Evolutionary conservation across 2,113 vertebrate genomes (phyloP).

Genomic region (Pollachius pollachius): DNA sequence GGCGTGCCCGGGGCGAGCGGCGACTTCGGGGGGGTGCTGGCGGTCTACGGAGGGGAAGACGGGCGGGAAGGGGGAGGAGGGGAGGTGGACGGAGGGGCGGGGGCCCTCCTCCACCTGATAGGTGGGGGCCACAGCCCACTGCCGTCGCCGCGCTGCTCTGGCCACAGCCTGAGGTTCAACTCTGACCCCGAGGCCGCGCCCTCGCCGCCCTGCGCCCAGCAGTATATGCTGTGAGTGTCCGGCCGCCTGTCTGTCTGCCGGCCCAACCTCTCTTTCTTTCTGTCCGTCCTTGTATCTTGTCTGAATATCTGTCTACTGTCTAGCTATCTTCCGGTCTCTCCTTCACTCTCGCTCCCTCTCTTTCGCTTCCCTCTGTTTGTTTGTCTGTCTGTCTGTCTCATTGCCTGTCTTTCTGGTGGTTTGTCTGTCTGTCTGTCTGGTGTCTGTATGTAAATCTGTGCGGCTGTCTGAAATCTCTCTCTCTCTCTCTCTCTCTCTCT

Average conservation of each 20-base stretch:
- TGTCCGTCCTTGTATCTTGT: not conserved
- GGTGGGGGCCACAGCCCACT: slow-evolving; percentile 85
- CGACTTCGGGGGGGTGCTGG: not conserved
- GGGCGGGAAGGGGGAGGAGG: slow-evolving; percentile 4
- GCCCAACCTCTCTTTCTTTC: not conserved
- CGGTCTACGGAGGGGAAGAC: slow-evolving; percentile 8
- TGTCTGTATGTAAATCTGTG: not conserved
- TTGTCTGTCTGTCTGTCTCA: not conserved
- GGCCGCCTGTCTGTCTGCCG: slow-evolving; percentile 17
- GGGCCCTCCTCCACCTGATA: slow-evolving; percentile 83
- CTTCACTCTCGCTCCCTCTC: not conserved
- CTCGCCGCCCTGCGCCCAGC: slow-evolving; percentile 89
- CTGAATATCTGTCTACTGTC: not conserved
- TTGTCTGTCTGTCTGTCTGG: not conserved
- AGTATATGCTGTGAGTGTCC: slow-evolving; percentile 84
- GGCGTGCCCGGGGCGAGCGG: slow-evolving; percentile 35
- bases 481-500: not conserved
- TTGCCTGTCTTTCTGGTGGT: not conserved
- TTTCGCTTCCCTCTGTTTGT: not conserved
- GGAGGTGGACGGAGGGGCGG: slow-evolving; percentile 49
- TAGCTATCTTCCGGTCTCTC: not conserved
- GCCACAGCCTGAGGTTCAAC: slow-evolving; percentile 90
- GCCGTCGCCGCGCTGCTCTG: slow-evolving; percentile 87
- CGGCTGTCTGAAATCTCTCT: not conserved
- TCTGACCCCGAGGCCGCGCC: slow-evolving; percentile 88